phyloP scores from a whole-genome alignment of 2,888 invertebrate genomes.

The Melieria omissa region DNA sequence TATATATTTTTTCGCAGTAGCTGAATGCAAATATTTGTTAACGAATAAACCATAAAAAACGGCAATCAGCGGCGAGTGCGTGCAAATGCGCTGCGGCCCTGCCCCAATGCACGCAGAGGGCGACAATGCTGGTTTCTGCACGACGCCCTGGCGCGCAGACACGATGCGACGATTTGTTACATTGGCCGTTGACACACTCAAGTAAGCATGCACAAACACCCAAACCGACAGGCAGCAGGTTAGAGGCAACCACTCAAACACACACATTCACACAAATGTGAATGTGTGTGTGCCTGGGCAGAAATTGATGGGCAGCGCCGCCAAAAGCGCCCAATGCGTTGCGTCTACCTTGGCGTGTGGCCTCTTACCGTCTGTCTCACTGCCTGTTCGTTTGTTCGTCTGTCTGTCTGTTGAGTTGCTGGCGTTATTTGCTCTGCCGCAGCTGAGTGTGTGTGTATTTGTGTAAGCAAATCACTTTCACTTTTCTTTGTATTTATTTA shows the following conservation, averaged over 20 bases:
- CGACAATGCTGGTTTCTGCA: conserved; percentile 3
- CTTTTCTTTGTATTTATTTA: too few species aligned
- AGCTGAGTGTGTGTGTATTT: not conserved
- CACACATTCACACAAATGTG: not conserved
- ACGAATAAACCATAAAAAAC: too few species aligned
- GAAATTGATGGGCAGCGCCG: not conserved
- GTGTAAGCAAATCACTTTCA: too few species aligned
- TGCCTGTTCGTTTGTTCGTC: conserved; percentile 4
- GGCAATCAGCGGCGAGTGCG: not conserved
- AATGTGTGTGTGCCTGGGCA: not conserved
- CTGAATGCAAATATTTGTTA: too few species aligned
- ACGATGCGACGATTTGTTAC: conserved; percentile 8
- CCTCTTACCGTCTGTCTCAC: conserved; percentile 22
- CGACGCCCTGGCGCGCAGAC: conserved; percentile 16
- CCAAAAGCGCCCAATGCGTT: conserved; percentile 4
- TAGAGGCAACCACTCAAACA: not conserved
- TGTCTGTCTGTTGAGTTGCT: not conserved
- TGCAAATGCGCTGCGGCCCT: not conserved
- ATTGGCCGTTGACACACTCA: not conserved
- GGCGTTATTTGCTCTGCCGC: not conserved
- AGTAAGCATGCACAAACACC: not conserved
- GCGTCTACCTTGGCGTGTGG: conserved; percentile 14
- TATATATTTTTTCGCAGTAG: too few species aligned
- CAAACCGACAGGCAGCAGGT: not conserved
- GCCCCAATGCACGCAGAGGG: conserved; percentile 1